Evolutionary conservation across 2,113 vertebrate genomes (phyloP).

Genomic region (Halcyon senegalensis): DNA sequence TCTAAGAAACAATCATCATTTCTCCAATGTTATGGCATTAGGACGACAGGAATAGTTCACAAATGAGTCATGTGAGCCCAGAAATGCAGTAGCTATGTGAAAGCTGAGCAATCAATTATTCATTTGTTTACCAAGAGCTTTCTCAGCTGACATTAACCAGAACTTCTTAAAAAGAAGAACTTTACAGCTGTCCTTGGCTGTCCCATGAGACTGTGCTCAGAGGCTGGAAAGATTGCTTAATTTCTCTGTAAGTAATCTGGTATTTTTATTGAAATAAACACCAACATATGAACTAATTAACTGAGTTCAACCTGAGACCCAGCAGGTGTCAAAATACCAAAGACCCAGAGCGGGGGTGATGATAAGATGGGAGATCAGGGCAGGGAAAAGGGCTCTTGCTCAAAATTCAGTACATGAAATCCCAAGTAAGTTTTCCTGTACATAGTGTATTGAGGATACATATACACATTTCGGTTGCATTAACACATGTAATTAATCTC

Average conservation of each 20-base stretch:
- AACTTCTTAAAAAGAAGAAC: conserved; percentile 77
- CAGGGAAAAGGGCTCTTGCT: background rate
- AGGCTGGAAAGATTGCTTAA: conserved; percentile 64
- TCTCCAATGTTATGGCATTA: conserved; percentile 86
- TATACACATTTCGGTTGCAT: background rate
- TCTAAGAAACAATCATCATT: conserved; percentile 83
- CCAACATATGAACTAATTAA: conserved; percentile 37
- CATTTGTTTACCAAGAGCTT: conserved; percentile 86
- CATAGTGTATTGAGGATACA: background rate
- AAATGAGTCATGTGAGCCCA: conserved; percentile 79
- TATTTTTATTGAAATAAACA: conserved; percentile 66
- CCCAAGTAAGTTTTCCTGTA: background rate
- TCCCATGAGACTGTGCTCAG: conserved; percentile 46
- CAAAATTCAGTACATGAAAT: background rate
- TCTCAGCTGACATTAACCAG: conserved; percentile 85
- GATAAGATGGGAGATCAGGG: background rate
- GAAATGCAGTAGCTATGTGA: conserved; percentile 80
- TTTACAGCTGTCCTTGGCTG: conserved; percentile 79
- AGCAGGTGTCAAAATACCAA: conserved; percentile 58
- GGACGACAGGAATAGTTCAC: conserved; percentile 81
- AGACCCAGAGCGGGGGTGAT: background rate
- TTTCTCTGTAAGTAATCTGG: conserved; percentile 65
- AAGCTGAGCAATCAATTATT: conserved; percentile 83
- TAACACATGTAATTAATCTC: background rate
- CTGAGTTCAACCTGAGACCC: conserved; percentile 20